phyloP scores from a whole-genome alignment of 2,113 vertebrate genomes.

The Aplodontia rufa region DNA sequence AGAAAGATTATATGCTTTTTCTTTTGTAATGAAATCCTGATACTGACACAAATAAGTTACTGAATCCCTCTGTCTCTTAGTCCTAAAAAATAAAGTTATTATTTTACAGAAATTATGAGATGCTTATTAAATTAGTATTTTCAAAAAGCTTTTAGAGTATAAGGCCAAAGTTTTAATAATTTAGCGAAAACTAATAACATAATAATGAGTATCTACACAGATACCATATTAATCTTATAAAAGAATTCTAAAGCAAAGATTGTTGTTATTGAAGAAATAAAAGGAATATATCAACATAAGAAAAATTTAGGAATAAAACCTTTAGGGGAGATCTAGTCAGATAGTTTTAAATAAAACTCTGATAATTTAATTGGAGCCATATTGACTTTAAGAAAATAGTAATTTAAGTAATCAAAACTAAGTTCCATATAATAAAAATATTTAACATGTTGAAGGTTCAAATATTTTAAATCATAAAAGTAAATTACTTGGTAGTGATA shows the following conservation, averaged over 20 bases:
- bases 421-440: constrained; percentile 49
- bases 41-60: not conserved
- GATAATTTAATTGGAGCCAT: constrained; percentile 29
- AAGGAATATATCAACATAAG: not conserved
- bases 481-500: constrained; percentile 31
- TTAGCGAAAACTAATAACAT: constrained; percentile 17
- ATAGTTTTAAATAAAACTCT: constrained; percentile 49
- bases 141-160: constrained; percentile 5
- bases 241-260: constrained; percentile 37
- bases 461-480: constrained; percentile 57
- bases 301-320: constrained; percentile 40
- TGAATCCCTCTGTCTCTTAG: not conserved
- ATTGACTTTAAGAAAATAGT: constrained; percentile 63
- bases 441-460: constrained; percentile 50
- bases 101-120: constrained; percentile 11
- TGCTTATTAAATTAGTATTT: constrained; percentile 54
- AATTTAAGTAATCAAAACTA: constrained; percentile 50
- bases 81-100: constrained; percentile 23
- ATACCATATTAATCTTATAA: not conserved
- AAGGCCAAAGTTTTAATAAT: not conserved
- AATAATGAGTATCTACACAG: constrained; percentile 4
- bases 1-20: not conserved
- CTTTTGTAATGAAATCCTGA: not conserved
- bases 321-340: not conserved
- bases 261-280: constrained; percentile 24